Evolutionary conservation across 2,888 invertebrate species (phyloP).

Genomic region (Calephelis perditalis): DNA sequence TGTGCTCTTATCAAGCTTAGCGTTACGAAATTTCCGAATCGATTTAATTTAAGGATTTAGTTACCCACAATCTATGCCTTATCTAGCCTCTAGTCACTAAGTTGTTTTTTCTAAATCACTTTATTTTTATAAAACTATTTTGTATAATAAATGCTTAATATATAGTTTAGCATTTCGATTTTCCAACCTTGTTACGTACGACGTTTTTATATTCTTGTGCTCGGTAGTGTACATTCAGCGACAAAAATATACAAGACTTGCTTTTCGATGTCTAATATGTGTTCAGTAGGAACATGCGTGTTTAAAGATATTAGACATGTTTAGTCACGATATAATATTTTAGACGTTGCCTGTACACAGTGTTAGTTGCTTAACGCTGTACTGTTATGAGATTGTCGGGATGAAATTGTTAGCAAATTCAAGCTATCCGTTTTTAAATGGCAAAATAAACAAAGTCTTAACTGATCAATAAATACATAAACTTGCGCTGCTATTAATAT

Average conservation of each 20-base stretch:
- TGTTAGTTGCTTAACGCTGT: neutral
- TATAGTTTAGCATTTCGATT: slow-evolving; percentile 49
- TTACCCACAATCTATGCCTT: slow-evolving; percentile 42
- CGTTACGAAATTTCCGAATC: slow-evolving; percentile 51
- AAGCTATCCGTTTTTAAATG: neutral
- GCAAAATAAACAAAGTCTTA: too few relatives aligned
- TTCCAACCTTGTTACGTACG: slow-evolving; percentile 9
- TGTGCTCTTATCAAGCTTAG: slow-evolving; percentile 61
- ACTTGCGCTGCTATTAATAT: too few relatives aligned
- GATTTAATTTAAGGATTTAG: slow-evolving; percentile 34
- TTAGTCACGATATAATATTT: slow-evolving; percentile 8
- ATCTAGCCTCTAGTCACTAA: slow-evolving; percentile 62
- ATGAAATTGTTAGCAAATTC: slow-evolving; percentile 4
- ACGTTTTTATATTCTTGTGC: neutral
- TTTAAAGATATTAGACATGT: slow-evolving; percentile 4
- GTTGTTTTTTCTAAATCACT: slow-evolving; percentile 50
- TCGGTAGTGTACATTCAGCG: slow-evolving; percentile 8
- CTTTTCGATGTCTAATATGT: neutral
- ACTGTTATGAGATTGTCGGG: neutral
- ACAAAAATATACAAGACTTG: slow-evolving; percentile 2
- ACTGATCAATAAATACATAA: too few relatives aligned
- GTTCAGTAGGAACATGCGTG: neutral
- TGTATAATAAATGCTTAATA: slow-evolving; percentile 61
- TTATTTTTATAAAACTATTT: slow-evolving; percentile 51
- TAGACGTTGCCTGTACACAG: neutral